A percentile compares a stretch with the other conserved stretches of the same genome.
phyloP scores from a whole-genome alignment of 2,797 vertebrate species.

The Rhinichthys osculus region DNA sequence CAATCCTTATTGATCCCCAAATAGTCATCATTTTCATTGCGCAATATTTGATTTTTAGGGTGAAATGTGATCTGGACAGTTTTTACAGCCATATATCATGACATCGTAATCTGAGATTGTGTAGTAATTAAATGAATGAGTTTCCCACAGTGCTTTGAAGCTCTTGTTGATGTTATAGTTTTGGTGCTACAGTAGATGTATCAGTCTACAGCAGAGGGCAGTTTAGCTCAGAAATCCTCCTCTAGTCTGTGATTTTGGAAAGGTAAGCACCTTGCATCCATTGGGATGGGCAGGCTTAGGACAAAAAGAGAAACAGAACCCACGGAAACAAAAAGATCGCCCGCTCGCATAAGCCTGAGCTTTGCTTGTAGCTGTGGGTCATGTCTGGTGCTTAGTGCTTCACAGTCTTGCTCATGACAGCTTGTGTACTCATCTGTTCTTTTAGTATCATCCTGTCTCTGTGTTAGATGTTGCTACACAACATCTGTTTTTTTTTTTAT shows the following conservation, averaged over 20 bases:
- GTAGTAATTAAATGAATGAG: conserved; percentile 27
- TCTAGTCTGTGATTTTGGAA: conserved; percentile 15
- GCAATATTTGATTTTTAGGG: neutral
- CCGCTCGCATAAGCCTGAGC: conserved; percentile 26
- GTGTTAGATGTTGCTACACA: conserved; percentile 21
- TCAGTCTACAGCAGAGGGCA: conserved; percentile 17
- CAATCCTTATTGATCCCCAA: neutral
- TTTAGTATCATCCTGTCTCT: conserved; percentile 45
- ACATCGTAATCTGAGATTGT: conserved; percentile 27
- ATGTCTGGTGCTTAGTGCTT: conserved; percentile 24
- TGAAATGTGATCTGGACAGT: conserved; percentile 29
- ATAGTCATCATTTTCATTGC: neutral
- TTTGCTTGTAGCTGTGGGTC: conserved; percentile 45
- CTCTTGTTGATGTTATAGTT: conserved; percentile 7
- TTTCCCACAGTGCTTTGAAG: conserved; percentile 24
- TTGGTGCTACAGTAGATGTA: neutral
- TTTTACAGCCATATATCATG: conserved; percentile 15
- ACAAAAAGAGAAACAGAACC: conserved; percentile 35
- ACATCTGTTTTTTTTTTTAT: conserved; percentile 13
- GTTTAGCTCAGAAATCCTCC: conserved; percentile 24
- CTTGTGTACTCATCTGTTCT: conserved; percentile 4
- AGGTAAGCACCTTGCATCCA: neutral
- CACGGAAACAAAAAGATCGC: conserved; percentile 29
- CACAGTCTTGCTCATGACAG: neutral
- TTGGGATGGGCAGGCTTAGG: conserved; percentile 6